Conservation (phyloP, 2,888 invertebrate genomes). For the Euplagia quadripunctaria region DNA sequence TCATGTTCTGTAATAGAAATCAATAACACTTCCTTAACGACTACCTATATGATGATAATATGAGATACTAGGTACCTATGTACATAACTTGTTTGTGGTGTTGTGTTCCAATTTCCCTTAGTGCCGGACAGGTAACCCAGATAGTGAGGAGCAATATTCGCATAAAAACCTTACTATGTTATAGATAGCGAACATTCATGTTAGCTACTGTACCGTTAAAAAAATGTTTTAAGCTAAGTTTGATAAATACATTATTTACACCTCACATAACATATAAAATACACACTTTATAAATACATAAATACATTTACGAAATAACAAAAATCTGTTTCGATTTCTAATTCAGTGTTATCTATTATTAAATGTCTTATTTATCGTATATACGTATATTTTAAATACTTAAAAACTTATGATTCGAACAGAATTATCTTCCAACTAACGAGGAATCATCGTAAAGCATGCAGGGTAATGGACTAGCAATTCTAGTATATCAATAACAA, state of each 20-base stretch:
- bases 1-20: too few species aligned
- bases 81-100: constrained; percentile 27
- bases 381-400: background rate
- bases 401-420: background rate
- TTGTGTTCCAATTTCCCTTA: constrained; percentile 26
- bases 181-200: background rate
- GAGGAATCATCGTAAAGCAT: constrained; percentile 30
- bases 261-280: background rate
- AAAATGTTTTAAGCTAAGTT: background rate
- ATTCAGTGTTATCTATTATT: too few species aligned
- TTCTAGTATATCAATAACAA: constrained; percentile 53
- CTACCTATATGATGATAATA: constrained; percentile 31
- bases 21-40: constrained; percentile 27
- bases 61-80: constrained; percentile 9
- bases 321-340: too few species aligned
- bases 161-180: constrained; percentile 18
- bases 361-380: too few species aligned
- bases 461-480: constrained; percentile 41
- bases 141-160: constrained; percentile 28
- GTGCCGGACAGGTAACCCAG: constrained; percentile 38
- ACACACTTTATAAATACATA: background rate
- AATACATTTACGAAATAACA: too few species aligned
- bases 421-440: constrained; percentile 25
- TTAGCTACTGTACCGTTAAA: background rate
- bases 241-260: background rate